Conservation (phyloP, 1,140 invertebrate species). For the Aplysia californica region DNA sequence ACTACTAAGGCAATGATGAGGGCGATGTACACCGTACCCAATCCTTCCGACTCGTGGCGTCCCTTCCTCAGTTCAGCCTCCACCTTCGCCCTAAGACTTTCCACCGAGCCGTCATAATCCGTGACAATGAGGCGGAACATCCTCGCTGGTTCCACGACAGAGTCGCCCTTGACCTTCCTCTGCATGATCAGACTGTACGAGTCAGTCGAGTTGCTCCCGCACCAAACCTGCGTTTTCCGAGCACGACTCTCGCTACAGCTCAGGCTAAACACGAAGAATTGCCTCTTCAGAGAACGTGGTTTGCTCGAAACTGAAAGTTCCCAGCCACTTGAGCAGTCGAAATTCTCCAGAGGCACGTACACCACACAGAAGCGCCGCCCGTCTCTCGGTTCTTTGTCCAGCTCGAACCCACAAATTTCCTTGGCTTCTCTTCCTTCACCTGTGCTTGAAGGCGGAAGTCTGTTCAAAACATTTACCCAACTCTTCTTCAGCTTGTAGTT, state of each 20-base stretch:
- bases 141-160: neutral
- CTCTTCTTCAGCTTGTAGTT: neutral
- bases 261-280: neutral
- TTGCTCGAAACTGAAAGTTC: neutral
- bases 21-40: neutral
- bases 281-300: neutral
- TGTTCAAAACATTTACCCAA: neutral
- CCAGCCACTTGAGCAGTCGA: neutral
- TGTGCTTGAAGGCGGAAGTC: neutral
- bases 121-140: neutral
- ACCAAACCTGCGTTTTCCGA: constrained; percentile 3
- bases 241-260: neutral
- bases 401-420: neutral
- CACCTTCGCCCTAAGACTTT: neutral
- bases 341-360: neutral
- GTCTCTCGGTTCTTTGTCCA: neutral
- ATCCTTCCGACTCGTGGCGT: neutral
- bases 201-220: neutral
- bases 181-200: neutral
- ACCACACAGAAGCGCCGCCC: neutral
- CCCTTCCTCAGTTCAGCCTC: neutral
- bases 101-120: neutral
- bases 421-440: neutral
- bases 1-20: neutral
- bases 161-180: neutral